These are phyloP conservation scores for Graptemys geographica DNA, from an alignment of 2,797 vertebrate genomes.

Conservation along the genomic window DNA sequence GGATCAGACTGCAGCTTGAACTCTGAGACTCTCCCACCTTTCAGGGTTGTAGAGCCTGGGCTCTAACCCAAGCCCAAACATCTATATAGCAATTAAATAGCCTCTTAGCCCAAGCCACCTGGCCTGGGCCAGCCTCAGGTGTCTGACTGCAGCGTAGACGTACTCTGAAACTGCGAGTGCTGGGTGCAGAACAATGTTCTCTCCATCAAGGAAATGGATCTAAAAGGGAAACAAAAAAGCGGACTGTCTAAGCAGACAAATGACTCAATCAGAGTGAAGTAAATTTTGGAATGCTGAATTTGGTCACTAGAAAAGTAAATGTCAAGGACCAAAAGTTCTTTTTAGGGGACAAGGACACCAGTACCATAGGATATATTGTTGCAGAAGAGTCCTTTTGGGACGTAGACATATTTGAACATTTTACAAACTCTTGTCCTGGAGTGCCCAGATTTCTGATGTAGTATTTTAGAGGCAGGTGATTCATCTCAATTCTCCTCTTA, in stretches of 20 bases:
- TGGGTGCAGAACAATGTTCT: constrained; percentile 14
- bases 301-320: constrained; percentile 29
- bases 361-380: not conserved
- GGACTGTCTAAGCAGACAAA: constrained; percentile 43
- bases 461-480: constrained; percentile 19
- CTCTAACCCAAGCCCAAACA: not conserved
- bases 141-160: not conserved
- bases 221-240: constrained; percentile 43
- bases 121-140: not conserved
- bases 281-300: constrained; percentile 26
- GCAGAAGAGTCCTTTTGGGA: not conserved
- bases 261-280: constrained; percentile 18
- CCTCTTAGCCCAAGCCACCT: not conserved
- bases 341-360: not conserved
- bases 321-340: constrained; percentile 20
- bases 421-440: not conserved
- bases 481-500: constrained; percentile 13
- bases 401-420: not conserved
- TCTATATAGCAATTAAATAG: not conserved
- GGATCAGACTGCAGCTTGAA: not conserved
- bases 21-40: not conserved
- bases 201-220: constrained; percentile 58
- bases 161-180: not conserved
- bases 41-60: not conserved
- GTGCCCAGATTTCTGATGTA: not conserved